Base-by-base conservation (phyloP, 2,888 invertebrate species). In the Molorchus minor region DNA sequence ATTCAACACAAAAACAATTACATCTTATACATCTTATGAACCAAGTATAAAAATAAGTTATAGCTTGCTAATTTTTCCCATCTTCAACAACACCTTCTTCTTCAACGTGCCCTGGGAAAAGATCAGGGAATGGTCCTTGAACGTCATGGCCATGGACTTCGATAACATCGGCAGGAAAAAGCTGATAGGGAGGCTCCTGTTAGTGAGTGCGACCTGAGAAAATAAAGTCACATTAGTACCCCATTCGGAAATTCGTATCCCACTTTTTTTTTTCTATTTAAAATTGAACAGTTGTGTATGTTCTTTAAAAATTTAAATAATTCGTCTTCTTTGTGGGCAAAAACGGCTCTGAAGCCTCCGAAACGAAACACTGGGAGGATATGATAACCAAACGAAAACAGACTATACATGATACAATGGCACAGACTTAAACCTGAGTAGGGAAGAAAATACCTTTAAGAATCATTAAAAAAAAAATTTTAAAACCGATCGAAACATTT, bases 51-150 rank as follows among this genome's bases (percentile, higher is more conserved):
- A n/a, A n/a, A n/a, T n/a, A n/a, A n/a, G n/a, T n/a, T n/a, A n/a
- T n/a, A n/a, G n/a, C n/a, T n/a, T n/a, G n/a, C n/a, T n/a, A n/a
- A n/a, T n/a, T n/a, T n/a, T n/a, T 83, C 97, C 97, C 0, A 91
- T 96, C 60, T 97, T 96, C 86, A 96, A 97, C 82, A 96, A 96
- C 82, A 91, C 94, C 7, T 97, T 97, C 84, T 92, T 92, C 47
- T 97, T 96, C 86, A 94, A 93, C 82, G 96, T 97, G 51, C 96
- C 96, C 12, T 96, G 96, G 95, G 96, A 97, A 83, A 94, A 95
- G 82, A 96, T 97, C 70, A 84, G 96, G 57, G 96, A 97, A 80
- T 96, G 96, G 76, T 94, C 94, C 44, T 85, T 97, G 65, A 94
- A 96, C 76, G 93, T 97, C 15, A 91, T 92, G 85, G 96, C 96